Evolutionary conservation across 2,888 invertebrate species (phyloP).

Genomic region (Aporophyla nigra): DNA sequence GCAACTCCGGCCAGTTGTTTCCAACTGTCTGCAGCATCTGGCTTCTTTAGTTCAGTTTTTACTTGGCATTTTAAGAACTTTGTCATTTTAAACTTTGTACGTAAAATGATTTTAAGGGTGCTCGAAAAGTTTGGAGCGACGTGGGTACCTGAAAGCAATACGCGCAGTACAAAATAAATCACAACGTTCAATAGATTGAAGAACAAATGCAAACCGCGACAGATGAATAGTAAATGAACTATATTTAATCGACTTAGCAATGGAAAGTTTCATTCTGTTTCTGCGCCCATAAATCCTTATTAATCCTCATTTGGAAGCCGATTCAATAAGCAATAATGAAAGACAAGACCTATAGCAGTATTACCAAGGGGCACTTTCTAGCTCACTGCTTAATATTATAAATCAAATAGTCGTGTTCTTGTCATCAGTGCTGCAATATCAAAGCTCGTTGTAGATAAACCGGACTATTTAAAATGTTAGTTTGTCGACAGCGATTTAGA

Average conservation of each 20-base stretch:
- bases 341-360: conserved; percentile 78
- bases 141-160: conserved; percentile 37
- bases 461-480: conserved; percentile 79
- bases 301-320: conserved; percentile 85
- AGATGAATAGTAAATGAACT: conserved; percentile 80
- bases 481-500: conserved; percentile 70
- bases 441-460: conserved; percentile 79
- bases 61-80: conserved; percentile 83
- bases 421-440: conserved; percentile 83
- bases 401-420: conserved; percentile 86
- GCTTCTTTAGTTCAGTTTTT: conserved; percentile 86
- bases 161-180: conserved; percentile 55
- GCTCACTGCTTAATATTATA: conserved; percentile 79
- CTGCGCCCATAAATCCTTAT: conserved; percentile 83
- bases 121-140: conserved; percentile 51
- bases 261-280: conserved; percentile 76
- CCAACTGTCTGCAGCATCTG: conserved; percentile 90
- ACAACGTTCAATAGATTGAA: conserved; percentile 72
- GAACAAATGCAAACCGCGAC: conserved; percentile 76
- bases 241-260: conserved; percentile 76
- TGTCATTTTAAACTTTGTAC: conserved; percentile 84
- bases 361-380: conserved; percentile 78
- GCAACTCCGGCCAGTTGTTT: conserved; percentile 87
- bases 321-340: conserved; percentile 85
- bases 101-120: conserved; percentile 78